Base-by-base conservation (phyloP, 2,888 invertebrate species). In the Pristionchus japonicus region DNA sequence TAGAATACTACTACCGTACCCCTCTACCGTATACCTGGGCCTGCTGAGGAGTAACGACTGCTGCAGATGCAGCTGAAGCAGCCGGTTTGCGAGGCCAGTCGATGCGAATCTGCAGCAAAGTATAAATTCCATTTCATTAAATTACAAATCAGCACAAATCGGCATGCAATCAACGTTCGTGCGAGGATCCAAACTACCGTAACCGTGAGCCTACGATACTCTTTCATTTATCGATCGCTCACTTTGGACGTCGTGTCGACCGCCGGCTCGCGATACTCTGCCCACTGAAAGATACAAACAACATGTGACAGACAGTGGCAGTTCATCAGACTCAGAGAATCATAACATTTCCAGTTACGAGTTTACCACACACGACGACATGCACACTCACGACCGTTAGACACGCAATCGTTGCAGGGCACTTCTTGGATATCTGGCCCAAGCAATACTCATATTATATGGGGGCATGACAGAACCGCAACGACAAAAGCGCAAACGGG, bases 71-170 rank as follows among this genome's bases (percentile, higher is more conserved):
- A 37, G 74, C 40, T 11, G 74, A 4, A 9, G 40, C 74, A 40
- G 74, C 74, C 74, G 74, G 74, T 40, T 74, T 74, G 74, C 40
- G 74, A 3, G 74, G 74, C 74, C 74, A 74, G 20, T 74, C 74
- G 74, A 74, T 74, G 74, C 74, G 74, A 40, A 74, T 74, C 74
- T 74, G 40, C 15, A 74, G 74, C 64, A 31, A 3, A 17, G 23
- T n/a, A n/a, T n/a, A n/a, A n/a, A n/a, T n/a, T n/a, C n/a, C n/a
- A n/a, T n/a, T n/a, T n/a, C n/a, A n/a, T n/a, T n/a, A n/a, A n/a
- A n/a, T n/a, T n/a, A n/a, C n/a, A n/a, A n/a, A n/a, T n/a, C n/a
- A n/a, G n/a, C n/a, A 57, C 57, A 57, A 57, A 57, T 20, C 4
- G 23, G 23, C 20, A 23, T 20, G 4, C 57, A 57, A 20, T 9